phyloP scores from a whole-genome alignment of 2,113 vertebrate species.

The Scolopax mira region DNA sequence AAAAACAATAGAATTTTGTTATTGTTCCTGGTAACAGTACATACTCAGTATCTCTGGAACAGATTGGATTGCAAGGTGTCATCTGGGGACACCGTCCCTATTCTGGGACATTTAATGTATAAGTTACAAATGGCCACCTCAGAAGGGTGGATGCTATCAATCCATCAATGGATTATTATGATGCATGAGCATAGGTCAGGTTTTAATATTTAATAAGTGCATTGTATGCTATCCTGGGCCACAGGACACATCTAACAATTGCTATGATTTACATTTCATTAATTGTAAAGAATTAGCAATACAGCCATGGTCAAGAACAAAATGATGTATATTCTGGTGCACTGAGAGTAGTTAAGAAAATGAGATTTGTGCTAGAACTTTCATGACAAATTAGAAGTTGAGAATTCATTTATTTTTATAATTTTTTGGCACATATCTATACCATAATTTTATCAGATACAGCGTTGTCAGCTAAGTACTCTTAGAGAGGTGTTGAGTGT shows the following conservation, averaged over 20 bases:
- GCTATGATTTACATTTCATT: neutral
- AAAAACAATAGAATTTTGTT: neutral
- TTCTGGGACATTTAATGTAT: neutral
- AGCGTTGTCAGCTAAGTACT: neutral
- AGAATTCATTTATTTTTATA: neutral
- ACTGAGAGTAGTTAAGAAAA: slow-evolving; percentile 6
- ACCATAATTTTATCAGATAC: neutral
- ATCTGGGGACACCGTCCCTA: neutral
- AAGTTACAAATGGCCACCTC: neutral
- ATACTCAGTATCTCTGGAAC: neutral
- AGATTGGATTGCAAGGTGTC: neutral
- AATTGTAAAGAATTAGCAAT: neutral
- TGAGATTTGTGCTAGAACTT: neutral
- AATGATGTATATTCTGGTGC: neutral
- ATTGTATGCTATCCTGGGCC: neutral
- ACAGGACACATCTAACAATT: neutral
- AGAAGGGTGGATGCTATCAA: neutral
- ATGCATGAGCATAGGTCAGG: neutral
- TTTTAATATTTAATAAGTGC: neutral
- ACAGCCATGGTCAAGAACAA: neutral
- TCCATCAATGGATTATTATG: neutral
- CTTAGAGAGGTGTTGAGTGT: neutral
- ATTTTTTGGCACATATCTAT: neutral
- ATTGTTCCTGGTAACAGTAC: neutral
- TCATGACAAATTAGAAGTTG: neutral